These are phyloP conservation scores for Drosophila lutescens DNA, from an alignment of 2,888 invertebrate species.

Conservation along the genomic window DNA sequence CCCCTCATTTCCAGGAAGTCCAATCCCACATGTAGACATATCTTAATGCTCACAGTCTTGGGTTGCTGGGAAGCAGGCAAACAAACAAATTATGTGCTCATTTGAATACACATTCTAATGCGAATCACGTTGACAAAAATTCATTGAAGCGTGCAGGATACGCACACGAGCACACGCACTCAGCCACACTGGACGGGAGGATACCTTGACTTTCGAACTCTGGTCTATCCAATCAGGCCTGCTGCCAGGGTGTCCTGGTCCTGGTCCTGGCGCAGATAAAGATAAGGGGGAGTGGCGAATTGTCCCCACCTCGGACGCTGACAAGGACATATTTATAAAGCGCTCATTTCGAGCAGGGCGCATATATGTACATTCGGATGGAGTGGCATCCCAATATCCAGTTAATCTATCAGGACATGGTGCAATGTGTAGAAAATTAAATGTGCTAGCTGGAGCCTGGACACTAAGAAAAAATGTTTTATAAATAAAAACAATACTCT, in stretches of 20 bases:
- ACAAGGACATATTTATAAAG: conserved; percentile 61
- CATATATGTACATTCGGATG: conserved; percentile 26
- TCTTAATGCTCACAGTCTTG: conserved; percentile 48
- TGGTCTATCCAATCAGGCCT: conserved; percentile 62
- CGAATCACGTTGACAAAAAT: conserved; percentile 78
- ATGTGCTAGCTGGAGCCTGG: conserved; percentile 48
- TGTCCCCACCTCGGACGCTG: conserved; percentile 50
- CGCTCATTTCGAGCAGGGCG: conserved; percentile 53
- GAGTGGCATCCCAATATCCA: conserved; percentile 56
- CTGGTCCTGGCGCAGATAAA: conserved; percentile 14
- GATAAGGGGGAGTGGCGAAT: conserved; percentile 38
- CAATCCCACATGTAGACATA: conserved; percentile 46
- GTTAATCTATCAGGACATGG: conserved; percentile 77
- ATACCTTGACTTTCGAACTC: conserved; percentile 76
- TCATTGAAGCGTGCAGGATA: conserved; percentile 68
- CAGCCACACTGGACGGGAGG: conserved; percentile 13
- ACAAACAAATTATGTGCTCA: conserved; percentile 79
- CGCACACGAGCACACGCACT: conserved; percentile 18
- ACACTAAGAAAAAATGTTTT: neutral
- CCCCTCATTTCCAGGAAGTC: conserved; percentile 12
- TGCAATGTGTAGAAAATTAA: conserved; percentile 76
- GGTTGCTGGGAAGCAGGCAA: conserved; percentile 43
- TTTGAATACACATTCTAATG: conserved; percentile 79
- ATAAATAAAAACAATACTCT: neutral
- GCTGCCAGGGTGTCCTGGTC: neutral